Conservation (phyloP, 2,113 vertebrate species). For the Phyllostomus hastatus region DNA sequence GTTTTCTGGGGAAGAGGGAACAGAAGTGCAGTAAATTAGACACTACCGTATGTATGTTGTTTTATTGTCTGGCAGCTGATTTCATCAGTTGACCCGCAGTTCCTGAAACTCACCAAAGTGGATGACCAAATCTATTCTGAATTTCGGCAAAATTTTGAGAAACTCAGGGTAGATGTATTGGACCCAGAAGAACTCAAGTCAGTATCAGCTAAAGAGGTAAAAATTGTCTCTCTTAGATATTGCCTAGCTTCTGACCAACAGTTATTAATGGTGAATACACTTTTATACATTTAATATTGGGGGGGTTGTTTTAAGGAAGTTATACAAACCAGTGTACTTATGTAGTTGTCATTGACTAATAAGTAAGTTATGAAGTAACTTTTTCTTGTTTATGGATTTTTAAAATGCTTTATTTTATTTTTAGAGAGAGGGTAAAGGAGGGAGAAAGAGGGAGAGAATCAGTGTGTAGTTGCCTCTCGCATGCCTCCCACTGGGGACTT, state of each 20-base stretch:
- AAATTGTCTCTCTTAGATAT: conserved; percentile 29
- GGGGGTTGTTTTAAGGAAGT: not conserved
- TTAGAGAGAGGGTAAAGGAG: too few relatives aligned
- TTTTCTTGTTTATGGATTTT: not conserved
- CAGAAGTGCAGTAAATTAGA: not conserved
- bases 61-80: conserved; percentile 85
- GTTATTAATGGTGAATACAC: not conserved
- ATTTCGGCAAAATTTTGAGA: conserved; percentile 86
- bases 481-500: too few relatives aligned
- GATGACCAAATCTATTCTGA: conserved; percentile 84
- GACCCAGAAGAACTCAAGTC: conserved; percentile 82
- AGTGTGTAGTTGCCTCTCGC: too few relatives aligned
- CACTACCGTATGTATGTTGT: conserved; percentile 13
- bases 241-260: not conserved
- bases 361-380: conserved; percentile 16
- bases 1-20: not conserved
- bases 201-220: conserved; percentile 88
- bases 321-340: not conserved
- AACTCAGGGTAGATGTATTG: conserved; percentile 85
- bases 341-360: not conserved
- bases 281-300: not conserved
- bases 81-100: conserved; percentile 92
- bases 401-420: not conserved
- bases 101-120: conserved; percentile 90
- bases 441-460: too few relatives aligned